phyloP scores from a whole-genome alignment of 1,140 invertebrate genomes.

The Alviniconcha marisindica region DNA sequence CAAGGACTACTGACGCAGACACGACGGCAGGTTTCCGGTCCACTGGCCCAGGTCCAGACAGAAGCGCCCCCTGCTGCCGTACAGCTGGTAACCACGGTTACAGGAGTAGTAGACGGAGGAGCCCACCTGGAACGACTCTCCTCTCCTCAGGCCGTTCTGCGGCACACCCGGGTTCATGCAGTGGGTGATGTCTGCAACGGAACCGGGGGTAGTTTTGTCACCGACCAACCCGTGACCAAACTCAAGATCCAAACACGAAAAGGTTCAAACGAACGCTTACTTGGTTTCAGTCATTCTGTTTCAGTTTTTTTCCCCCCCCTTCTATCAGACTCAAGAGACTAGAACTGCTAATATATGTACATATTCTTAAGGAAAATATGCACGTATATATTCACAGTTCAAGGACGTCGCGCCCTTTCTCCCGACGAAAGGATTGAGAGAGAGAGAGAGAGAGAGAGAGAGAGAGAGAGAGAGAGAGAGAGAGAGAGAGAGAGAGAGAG shows the following conservation, averaged over 20 bases:
- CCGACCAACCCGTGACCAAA: too few species aligned
- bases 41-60: slow-evolving; percentile 51
- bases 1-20: slow-evolving; percentile 44
- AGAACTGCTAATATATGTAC: too few species aligned
- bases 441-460: neutral
- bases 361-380: too few species aligned
- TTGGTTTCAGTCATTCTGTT: too few species aligned
- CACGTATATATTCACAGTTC: too few species aligned
- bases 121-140: slow-evolving; percentile 37
- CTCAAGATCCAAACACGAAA: too few species aligned
- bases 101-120: slow-evolving; percentile 46
- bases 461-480: neutral
- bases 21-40: slow-evolving; percentile 49
- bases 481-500: neutral
- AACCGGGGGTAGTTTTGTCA: too few species aligned
- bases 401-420: too few species aligned
- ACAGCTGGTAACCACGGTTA: slow-evolving; percentile 37
- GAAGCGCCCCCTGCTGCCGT: slow-evolving; percentile 45
- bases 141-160: slow-evolving; percentile 39
- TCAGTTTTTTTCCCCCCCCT: too few species aligned
- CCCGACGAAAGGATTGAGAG: too few species aligned
- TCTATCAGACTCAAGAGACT: too few species aligned
- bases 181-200: slow-evolving; percentile 54
- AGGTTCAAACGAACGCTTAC: too few species aligned
- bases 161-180: slow-evolving; percentile 40